These are phyloP conservation scores for Girardinus metallicus DNA, from an alignment of 2,797 vertebrate species.

Conservation along the genomic window DNA sequence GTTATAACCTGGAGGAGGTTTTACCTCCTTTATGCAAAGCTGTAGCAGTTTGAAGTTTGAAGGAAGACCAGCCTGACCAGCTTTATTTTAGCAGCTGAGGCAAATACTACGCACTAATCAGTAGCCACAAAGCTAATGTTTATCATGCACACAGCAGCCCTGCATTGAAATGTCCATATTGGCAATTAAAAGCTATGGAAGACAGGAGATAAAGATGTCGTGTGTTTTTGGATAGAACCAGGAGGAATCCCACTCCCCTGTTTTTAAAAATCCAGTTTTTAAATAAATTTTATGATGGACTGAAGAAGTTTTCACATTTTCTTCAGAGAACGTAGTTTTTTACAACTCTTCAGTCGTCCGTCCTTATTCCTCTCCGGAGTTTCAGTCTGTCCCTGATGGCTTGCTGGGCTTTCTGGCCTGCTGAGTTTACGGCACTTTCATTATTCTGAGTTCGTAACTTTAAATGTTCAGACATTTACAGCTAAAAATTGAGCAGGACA, in stretches of 20 bases:
- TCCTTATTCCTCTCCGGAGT: neutral
- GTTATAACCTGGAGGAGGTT: neutral
- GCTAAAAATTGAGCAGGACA: no score
- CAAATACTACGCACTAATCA: neutral
- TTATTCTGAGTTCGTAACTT: no score
- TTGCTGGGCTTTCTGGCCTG: neutral
- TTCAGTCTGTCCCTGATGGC: neutral
- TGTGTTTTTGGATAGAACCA: neutral
- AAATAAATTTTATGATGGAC: neutral
- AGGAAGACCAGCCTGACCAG: neutral
- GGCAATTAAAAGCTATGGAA: neutral
- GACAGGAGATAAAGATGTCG: neutral
- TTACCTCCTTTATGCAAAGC: neutral
- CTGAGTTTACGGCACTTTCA: no score
- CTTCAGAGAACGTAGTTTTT: neutral
- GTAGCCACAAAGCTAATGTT: neutral
- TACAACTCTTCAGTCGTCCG: neutral
- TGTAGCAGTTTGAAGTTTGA: neutral
- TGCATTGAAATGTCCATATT: neutral
- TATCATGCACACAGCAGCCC: neutral
- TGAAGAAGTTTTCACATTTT: neutral
- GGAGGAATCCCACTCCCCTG: neutral
- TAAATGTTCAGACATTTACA: no score
- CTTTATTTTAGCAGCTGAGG: neutral
- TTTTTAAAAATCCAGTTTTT: neutral